Evolutionary conservation across 1,140 invertebrate species (phyloP), one percentile per base, ranked within the genome.

Genomic region (Neodiprion virginianus): DNA sequence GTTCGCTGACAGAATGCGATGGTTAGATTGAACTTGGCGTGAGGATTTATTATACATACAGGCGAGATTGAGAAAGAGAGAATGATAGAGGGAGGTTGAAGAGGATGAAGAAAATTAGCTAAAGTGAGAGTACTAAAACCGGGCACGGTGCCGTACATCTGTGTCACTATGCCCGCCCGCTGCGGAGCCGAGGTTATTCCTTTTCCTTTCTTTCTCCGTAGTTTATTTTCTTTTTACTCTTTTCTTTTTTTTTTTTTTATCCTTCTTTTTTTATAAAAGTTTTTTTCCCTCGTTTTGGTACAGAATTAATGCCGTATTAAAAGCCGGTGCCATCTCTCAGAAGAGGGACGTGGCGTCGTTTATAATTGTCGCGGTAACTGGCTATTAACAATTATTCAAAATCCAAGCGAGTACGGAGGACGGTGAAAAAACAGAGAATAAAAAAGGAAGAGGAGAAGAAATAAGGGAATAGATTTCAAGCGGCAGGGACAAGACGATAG

Each of bases 311-410:
- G 53, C n/a, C 53, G 53, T 61, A 61, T 61, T 61, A 61, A 61
- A 61, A 61, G 53, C 53, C 53, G 53, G 53, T 61, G 53, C 53
- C n/a, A 61, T 61, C 53, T 61, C 53, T 61, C 53, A 61, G 53
- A 61, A 61, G 53, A 17, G 53, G 11, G 53, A 61, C 53, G 53
- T 17, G 11, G 53, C 11, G 53, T 61, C 53, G 53, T 61, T 61
- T 61, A 61, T 61, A 61, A 61, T 61, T 61, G 53, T 61, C 53
- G 11, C n/a, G 11, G 53, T 61, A 61, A 61, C 53, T 17, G 53
- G 53, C 53, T 61, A 61, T 61, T 61, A 61, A 61, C 53, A 17
- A 61, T 61, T 61, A 61, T 61, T 61, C 53, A 61, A 61, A 7
- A 61, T 61, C 53, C 53, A 61, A 61, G 11, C 11, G 11, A 61